Percentiles rank a stretch among this genome's conserved stretches.
Conservation (phyloP, 2,888 invertebrate genomes). For the Corbicula japonica region DNA sequence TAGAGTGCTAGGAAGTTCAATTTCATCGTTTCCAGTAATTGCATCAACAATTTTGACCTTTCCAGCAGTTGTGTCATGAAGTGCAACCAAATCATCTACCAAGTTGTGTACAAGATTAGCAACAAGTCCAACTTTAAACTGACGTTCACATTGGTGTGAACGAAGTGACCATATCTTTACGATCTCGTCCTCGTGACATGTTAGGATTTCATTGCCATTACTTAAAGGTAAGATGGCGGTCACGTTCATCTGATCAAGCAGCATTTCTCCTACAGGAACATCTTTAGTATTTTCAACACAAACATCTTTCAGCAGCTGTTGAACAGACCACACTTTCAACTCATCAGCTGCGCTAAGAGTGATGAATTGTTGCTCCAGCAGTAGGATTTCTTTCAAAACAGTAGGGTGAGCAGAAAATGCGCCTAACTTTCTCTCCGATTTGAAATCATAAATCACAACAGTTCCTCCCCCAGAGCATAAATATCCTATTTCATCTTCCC, state of each 20-base stretch:
- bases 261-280: neutral
- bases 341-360: slow-evolving; percentile 60
- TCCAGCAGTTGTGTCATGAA: slow-evolving; percentile 61
- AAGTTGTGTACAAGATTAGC: slow-evolving; percentile 53
- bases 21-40: slow-evolving; percentile 48
- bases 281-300: slow-evolving; percentile 5
- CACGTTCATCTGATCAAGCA: slow-evolving; percentile 57
- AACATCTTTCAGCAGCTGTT: slow-evolving; percentile 48
- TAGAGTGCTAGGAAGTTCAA: slow-evolving; percentile 49
- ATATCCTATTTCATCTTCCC: slow-evolving; percentile 68
- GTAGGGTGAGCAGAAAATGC: slow-evolving; percentile 61
- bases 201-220: slow-evolving; percentile 57
- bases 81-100: slow-evolving; percentile 54
- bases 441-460: slow-evolving; percentile 65
- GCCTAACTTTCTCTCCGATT: slow-evolving; percentile 54
- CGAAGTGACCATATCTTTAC: slow-evolving; percentile 63
- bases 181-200: slow-evolving; percentile 58
- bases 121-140: slow-evolving; percentile 62
- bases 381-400: slow-evolving; percentile 38
- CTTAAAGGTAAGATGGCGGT: slow-evolving; percentile 51
- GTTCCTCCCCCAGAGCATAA: slow-evolving; percentile 66
- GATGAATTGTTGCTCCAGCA: slow-evolving; percentile 58
- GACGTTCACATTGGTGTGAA: slow-evolving; percentile 41
- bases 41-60: slow-evolving; percentile 59
- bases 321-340: slow-evolving; percentile 68